Evolutionary conservation across 2,113 vertebrate genomes (phyloP), one percentile per base, ranked within the genome.

Genomic region (Colinus virginianus): DNA sequence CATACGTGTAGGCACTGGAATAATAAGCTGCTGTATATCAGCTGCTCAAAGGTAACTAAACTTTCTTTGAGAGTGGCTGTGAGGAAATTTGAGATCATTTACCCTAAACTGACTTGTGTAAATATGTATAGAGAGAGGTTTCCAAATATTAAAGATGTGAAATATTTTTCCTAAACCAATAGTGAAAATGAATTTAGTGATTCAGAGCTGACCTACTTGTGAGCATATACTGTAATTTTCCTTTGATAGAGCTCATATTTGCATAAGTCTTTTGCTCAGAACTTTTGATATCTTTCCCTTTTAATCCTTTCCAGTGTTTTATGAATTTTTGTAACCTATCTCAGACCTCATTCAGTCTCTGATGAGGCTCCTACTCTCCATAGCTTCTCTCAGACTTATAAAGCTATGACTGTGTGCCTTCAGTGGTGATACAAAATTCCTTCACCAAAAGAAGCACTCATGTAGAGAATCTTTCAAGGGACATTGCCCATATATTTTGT

Each of bases 151-250:
- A 87, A 83, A 89, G 8, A 34, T 15, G 38, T 6, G 1, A 78
- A 70, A 20, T 61, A 38, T 15, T 68, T 84, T 95, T 84, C 38
- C 16, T 61, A 56, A 56, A 23, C 15, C 30, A 51, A 26, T 46
- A 51, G 16, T 70, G 63, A 62, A 67, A 79, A 82, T 64, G 38
- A 70, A 70, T 84, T 53, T 61, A 78, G 20, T 70, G 36, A 80
- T 68, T 84, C 82, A 81, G 25, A 68, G 58, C 25, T 95, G 58
- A 82, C 78, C 67, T 93, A 68, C 25, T 81, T 87, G 40, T 71
- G 48, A 38, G 22, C 87, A 4, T 64, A 59, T 42, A 67, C 69
- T 12, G 19, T 30, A 8, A 25, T 45, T 72, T 72, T 66, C 45
- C 26, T 69, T 77, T 88, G 49, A 77, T 87, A 82, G 55, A 72